Conservation (phyloP, 1,140 invertebrate species). For the Drosophila pachea region DNA sequence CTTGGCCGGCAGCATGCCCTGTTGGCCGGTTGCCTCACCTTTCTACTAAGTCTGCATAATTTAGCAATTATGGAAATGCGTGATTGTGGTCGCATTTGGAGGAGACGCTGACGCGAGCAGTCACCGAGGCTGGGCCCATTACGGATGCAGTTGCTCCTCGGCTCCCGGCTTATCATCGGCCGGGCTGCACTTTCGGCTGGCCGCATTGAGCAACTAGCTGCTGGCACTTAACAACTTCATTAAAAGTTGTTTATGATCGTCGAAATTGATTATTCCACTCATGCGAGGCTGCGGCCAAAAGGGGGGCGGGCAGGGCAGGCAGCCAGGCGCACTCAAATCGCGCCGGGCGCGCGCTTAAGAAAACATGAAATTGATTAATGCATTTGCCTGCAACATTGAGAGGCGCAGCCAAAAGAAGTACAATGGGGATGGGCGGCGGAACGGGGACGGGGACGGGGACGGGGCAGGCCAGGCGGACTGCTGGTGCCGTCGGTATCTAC, state of each 20-base stretch:
- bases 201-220: conserved; percentile 65
- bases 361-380: conserved; percentile 79
- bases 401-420: conserved; percentile 37
- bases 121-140: conserved; percentile 49
- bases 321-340: conserved; percentile 60
- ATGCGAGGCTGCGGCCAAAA: conserved; percentile 7
- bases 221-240: conserved; percentile 78
- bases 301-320: not conserved
- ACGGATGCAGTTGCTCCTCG: conserved; percentile 44
- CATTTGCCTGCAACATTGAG: conserved; percentile 70
- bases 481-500: conserved; percentile 54
- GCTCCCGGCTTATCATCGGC: conserved; percentile 37
- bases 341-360: conserved; percentile 74
- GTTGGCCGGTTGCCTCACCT: conserved; percentile 10
- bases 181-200: conserved; percentile 58
- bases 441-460: too few relatives aligned
- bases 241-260: conserved; percentile 79
- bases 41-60: conserved; percentile 55
- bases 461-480: not conserved
- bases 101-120: conserved; percentile 5
- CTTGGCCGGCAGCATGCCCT: conserved; percentile 50
- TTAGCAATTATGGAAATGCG: conserved; percentile 77
- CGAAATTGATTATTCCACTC: conserved; percentile 79
- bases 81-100: conserved; percentile 19
- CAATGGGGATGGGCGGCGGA: not conserved